These are phyloP conservation scores for Sus cebifrons DNA, from an alignment of 2,797 vertebrate species.

Conservation along the genomic window DNA sequence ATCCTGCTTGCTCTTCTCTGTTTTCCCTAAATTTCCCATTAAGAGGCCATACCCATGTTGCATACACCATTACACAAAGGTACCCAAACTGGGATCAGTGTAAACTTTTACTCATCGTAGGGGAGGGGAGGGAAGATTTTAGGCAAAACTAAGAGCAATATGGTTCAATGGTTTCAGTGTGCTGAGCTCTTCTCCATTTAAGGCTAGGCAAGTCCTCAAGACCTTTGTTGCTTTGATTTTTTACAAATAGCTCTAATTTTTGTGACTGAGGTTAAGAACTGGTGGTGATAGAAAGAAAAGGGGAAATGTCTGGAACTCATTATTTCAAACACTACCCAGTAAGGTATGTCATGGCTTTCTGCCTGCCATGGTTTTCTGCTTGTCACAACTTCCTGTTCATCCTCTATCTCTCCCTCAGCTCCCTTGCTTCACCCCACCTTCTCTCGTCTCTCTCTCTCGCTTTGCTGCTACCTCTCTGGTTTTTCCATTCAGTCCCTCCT, in stretches of 20 bases:
- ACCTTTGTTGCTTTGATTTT: too few species aligned
- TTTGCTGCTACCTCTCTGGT: background rate
- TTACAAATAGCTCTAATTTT: too few species aligned
- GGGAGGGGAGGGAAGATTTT: background rate
- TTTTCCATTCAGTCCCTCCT: background rate
- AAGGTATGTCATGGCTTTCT: too few species aligned
- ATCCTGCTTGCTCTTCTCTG: background rate
- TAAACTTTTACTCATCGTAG: background rate
- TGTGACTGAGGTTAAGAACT: too few species aligned
- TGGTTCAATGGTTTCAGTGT: background rate
- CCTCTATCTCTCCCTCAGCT: background rate
- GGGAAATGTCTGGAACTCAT: too few species aligned
- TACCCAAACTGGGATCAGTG: background rate
- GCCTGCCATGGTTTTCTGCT: too few species aligned
- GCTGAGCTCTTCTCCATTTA: background rate
- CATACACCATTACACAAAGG: background rate
- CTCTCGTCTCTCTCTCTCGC: background rate
- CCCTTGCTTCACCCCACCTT: background rate
- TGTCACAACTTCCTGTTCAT: background rate
- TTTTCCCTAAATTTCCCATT: background rate
- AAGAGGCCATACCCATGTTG: background rate
- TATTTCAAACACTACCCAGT: too few species aligned
- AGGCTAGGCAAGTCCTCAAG: background rate
- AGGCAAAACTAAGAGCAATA: background rate
- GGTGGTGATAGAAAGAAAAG: too few species aligned